Conservation (phyloP, 2,888 invertebrate genomes). For the Heliconius hortense region DNA sequence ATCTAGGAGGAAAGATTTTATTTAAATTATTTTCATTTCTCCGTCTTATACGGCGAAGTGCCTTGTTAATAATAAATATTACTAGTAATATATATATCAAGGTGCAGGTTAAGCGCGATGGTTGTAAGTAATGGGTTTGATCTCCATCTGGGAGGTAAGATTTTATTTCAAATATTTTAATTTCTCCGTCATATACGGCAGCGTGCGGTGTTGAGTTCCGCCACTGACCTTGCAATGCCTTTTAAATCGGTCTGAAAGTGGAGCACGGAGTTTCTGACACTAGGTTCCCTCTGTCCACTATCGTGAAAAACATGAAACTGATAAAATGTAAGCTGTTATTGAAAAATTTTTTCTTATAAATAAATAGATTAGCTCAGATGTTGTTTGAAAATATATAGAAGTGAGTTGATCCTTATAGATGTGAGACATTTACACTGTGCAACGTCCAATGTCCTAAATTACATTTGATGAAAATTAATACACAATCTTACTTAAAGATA, state of each 20-base stretch:
- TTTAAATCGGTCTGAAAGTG: not conserved
- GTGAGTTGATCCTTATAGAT: too few species aligned
- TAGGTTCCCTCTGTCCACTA: not conserved
- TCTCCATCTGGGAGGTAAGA: not conserved
- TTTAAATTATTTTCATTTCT: too few species aligned
- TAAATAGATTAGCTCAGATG: too few species aligned
- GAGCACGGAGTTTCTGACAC: too few species aligned
- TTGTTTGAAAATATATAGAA: too few species aligned
- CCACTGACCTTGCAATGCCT: not conserved
- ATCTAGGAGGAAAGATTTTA: too few species aligned
- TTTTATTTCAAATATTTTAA: not conserved
- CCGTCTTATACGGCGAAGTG: too few species aligned
- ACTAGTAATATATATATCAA: not conserved
- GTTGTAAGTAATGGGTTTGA: not conserved
- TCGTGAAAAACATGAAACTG: too few species aligned
- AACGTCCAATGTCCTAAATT: too few species aligned
- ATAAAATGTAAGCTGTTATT: not conserved
- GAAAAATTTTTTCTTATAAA: not conserved
- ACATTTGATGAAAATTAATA: not conserved
- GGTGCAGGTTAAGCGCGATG: not conserved
- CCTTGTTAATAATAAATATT: not conserved
- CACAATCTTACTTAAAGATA: not conserved
- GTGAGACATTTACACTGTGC: too few species aligned
- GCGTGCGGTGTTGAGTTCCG: too few species aligned
- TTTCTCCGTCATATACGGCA: too few species aligned